Base-by-base conservation (phyloP, 53 echinoderm and acorn worm species). In the Pentamera pediparva region DNA sequence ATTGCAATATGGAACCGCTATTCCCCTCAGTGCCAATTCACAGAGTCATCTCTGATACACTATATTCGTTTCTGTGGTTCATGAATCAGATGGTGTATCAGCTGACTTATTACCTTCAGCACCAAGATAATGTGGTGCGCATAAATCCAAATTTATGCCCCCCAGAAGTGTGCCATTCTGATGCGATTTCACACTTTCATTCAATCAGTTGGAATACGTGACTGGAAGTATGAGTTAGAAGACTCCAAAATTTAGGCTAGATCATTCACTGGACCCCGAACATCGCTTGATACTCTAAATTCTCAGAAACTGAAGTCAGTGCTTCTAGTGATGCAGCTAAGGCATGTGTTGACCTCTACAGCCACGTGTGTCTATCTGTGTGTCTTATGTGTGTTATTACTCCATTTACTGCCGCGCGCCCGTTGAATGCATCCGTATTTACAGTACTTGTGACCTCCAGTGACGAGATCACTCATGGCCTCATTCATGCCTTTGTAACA, bases 41-140 rank as follows among this genome's bases (percentile, higher is more conserved):
- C 28, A 59, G 27, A 17, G 53, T 30, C 30, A 59, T 59, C 32
- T 29, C 71, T 9, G 40, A 49, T 28, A 67, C 67, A 4, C 48
- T 51, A 9, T 51, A 51, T 45, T 45, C 31, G 28, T 71, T 71
- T 28, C 30, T 49, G 28, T 49, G 71, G 28, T 29, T 71, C 33
- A 71, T 71, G 51, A 35, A 71, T 28, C 49, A 71, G 52, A 26
- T 49, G 33, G 71, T 71, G 48, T 71, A 71, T 51, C 71, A 71
- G 50, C 4, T 51, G 33, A 71, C 43, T 49, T 71, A 49, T 22
- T 71, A 71, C 8, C 52, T 49, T 18, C 43, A 45, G 31, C 43
- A 45, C 21, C 33, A 45, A 20, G 49, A 52, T 71, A n/a, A 71
- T 71, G 19, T 12, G 47, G 33, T 45, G 18, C 28, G 0, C 4